Conservation (phyloP, 2,797 vertebrate species). For the Trachurus trachurus region DNA sequence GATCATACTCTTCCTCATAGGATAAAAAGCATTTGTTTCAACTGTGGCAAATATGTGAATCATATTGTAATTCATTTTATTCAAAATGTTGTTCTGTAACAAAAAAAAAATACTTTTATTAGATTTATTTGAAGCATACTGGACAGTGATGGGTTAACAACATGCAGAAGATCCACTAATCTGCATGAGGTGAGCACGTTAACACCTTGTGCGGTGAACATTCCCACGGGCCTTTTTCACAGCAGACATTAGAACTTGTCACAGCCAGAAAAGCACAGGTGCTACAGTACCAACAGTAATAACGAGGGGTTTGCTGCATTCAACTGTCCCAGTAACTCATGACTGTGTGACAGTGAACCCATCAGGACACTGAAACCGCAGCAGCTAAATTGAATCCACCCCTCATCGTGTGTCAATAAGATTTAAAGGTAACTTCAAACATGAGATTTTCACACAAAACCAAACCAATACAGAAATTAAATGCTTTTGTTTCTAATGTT, state of each 20-base stretch:
- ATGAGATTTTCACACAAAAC: neutral
- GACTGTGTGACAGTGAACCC: neutral
- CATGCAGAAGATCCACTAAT: conserved; percentile 7
- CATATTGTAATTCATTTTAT: conserved; percentile 1
- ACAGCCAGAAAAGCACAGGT: conserved; percentile 10
- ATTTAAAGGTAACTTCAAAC: neutral
- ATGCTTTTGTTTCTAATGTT: neutral
- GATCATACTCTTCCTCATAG: neutral
- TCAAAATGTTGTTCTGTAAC: neutral
- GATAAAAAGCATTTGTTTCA: conserved; percentile 12
- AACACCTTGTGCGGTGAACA: too few species aligned
- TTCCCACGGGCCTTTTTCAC: neutral
- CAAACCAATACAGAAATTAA: neutral
- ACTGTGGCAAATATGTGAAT: conserved; percentile 1
- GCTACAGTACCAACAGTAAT: neutral
- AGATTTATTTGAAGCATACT: neutral
- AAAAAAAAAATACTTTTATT: conserved; percentile 2
- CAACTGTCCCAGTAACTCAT: neutral
- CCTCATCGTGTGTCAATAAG: neutral
- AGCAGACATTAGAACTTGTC: conserved; percentile 1
- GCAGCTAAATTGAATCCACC: neutral
- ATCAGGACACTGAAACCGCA: neutral
- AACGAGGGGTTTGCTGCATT: neutral
- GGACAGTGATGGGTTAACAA: conserved; percentile 3
- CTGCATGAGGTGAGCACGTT: neutral